Percentiles rank a stretch among this genome's conserved stretches.
These are phyloP conservation scores for Cryptocheilus praepositus DNA, from an alignment of 2,888 invertebrate species.

Conservation along the genomic window DNA sequence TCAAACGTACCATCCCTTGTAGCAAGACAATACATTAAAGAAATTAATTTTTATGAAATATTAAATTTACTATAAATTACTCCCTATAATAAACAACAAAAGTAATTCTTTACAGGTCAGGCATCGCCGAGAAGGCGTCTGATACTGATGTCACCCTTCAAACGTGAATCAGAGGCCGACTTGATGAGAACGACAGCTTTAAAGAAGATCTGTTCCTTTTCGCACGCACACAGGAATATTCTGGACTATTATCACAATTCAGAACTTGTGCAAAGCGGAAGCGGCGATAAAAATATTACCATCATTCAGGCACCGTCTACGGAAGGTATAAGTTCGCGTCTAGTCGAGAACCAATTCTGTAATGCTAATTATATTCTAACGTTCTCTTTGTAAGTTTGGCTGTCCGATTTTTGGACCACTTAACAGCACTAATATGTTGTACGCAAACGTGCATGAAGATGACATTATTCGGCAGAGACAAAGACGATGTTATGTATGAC, in stretches of 20 bases:
- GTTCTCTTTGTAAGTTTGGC: conserved; percentile 51
- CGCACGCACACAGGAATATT: conserved; percentile 34
- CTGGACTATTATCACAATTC: conserved; percentile 46
- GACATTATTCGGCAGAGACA: no score
- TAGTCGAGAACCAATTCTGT: not conserved
- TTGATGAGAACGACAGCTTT: conserved; percentile 46
- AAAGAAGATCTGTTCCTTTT: conserved; percentile 45
- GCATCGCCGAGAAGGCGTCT: conserved; percentile 54
- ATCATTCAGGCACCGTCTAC: conserved; percentile 49
- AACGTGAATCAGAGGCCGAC: conserved; percentile 55
- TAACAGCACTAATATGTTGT: conserved; percentile 12
- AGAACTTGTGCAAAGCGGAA: conserved; percentile 52
- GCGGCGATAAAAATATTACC: conserved; percentile 60
- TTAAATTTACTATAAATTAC: no score
- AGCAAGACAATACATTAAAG: no score
- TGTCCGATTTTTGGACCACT: conserved; percentile 58
- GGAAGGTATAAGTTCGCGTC: not conserved
- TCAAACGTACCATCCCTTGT: no score
- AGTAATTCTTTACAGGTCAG: conserved; percentile 46
- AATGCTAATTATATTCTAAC: not conserved
- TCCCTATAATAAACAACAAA: no score
- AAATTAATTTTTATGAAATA: not conserved
- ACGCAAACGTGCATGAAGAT: no score
- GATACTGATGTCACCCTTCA: conserved; percentile 62
- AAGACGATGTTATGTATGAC: no score